Conservation (phyloP, 2,113 vertebrate species). For the Ictidomys tridecemlineatus region DNA sequence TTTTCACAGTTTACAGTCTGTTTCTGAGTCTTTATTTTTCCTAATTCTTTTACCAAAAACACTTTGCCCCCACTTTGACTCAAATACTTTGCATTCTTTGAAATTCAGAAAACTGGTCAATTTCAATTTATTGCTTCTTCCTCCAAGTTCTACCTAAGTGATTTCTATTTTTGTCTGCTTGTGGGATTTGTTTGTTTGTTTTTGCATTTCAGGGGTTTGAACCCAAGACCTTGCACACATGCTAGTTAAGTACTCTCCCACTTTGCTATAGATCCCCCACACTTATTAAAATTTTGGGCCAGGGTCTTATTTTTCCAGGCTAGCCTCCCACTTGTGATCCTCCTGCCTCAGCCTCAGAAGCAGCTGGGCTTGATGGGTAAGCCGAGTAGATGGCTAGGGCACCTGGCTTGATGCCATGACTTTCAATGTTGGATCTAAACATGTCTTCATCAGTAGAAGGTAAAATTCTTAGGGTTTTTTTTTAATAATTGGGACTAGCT, state of each 20-base stretch:
- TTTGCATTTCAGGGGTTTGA: not conserved
- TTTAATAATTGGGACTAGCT: not conserved
- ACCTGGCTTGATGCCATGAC: no score
- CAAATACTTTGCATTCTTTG: slow-evolving; percentile 34
- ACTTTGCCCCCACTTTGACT: not conserved
- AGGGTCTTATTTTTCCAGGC: not conserved
- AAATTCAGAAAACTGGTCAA: not conserved
- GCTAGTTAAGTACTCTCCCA: not conserved
- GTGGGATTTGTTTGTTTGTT: not conserved
- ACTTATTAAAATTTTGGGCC: not conserved
- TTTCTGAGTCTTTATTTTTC: not conserved
- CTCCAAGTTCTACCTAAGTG: not conserved
- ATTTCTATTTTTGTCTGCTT: not conserved
- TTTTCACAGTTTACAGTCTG: not conserved
- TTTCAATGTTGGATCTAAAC: not conserved
- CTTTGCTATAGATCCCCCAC: not conserved
- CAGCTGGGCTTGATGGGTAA: no score
- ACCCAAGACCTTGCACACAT: not conserved
- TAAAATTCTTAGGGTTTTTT: not conserved
- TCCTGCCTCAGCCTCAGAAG: no score
- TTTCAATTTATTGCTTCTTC: not conserved
- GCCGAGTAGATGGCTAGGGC: no score
- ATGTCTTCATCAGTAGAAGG: not conserved
- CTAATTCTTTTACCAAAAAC: not conserved
- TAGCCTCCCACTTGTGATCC: not conserved